These are phyloP conservation scores for Onychomys torridus DNA, from an alignment of 2,797 vertebrate species.

Conservation along the genomic window DNA sequence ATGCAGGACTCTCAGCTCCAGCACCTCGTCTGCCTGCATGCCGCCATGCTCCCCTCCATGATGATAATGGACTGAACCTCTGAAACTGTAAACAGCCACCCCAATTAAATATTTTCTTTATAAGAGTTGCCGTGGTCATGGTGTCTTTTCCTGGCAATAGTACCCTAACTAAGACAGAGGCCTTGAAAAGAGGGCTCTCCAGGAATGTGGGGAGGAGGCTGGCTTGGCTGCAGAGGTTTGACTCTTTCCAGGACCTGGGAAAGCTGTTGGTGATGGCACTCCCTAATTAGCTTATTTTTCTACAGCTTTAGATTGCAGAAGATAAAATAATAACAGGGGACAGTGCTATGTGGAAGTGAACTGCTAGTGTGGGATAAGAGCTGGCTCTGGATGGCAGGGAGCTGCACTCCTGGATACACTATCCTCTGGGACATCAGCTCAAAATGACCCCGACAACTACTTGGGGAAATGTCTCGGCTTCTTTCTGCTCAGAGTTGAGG, in stretches of 20 bases:
- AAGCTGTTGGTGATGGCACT: background rate
- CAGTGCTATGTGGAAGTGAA: background rate
- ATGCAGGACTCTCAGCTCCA: background rate
- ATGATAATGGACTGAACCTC: background rate
- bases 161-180: background rate
- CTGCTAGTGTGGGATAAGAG: rapidly evolving
- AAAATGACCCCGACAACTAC: background rate
- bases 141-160: background rate
- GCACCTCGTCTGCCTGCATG: background rate
- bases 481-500: background rate
- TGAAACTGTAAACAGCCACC: background rate
- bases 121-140: background rate
- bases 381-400: rapidly evolving
- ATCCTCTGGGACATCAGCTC: background rate
- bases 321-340: background rate
- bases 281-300: background rate
- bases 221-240: background rate
- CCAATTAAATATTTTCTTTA: background rate
- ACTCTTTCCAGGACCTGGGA: background rate
- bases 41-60: background rate
- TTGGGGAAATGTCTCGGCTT: background rate
- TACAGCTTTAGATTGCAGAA: conserved; percentile 19
- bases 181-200: background rate
- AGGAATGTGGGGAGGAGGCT: background rate
- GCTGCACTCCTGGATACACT: rapidly evolving